A percentile compares a stretch with the other conserved stretches of the same genome.
phyloP scores from a whole-genome alignment of 2,113 vertebrate species.

The Psilopsiagon aymara region DNA sequence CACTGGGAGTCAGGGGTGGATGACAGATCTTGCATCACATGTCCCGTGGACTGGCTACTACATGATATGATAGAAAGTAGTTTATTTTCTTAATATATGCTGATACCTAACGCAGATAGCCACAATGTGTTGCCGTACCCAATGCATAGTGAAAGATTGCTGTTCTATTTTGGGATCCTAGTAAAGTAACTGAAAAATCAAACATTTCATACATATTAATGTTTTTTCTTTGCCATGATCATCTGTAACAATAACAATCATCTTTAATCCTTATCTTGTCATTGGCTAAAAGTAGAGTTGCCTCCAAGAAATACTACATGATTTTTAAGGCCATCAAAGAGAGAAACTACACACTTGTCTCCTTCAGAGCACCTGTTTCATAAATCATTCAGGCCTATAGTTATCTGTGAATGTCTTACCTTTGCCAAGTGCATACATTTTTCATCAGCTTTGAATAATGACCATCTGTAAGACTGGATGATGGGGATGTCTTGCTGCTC shows the following conservation, averaged over 20 bases:
- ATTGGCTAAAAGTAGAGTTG: background rate
- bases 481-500: background rate
- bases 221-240: background rate
- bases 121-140: background rate
- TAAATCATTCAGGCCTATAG: constrained; percentile 66
- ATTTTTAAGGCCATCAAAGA: constrained; percentile 30
- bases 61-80: background rate
- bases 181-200: background rate
- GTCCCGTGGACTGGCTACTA: background rate
- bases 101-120: background rate
- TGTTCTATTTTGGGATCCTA: background rate
- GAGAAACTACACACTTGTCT: constrained; percentile 47
- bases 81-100: background rate
- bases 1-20: background rate
- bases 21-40: background rate
- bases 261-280: background rate
- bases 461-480: background rate
- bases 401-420: background rate
- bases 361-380: constrained; percentile 34
- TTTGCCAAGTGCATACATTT: constrained; percentile 46
- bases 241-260: background rate
- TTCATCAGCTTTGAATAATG: constrained; percentile 59
- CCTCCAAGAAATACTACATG: background rate
- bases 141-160: background rate
- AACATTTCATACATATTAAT: background rate